Base-by-base conservation (phyloP, 2,888 invertebrate genomes). In the Criorhina ranunculi region DNA sequence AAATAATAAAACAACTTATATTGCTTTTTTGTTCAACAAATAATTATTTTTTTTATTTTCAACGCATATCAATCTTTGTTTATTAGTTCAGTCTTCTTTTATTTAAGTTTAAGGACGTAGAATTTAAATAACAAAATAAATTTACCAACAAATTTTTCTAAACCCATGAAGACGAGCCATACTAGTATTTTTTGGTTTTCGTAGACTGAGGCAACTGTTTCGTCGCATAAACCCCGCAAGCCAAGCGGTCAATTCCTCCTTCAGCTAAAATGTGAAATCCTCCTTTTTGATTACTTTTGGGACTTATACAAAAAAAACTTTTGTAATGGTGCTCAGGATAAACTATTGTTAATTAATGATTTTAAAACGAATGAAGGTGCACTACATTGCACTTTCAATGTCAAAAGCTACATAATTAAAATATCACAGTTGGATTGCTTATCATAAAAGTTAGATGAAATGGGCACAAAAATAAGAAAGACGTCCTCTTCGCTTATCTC, bases 291-390 rank as follows among this genome's bases (percentile, higher is more conserved):
- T 12, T 5, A 42, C 42, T 42, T 42, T 42, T 42, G 42, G 15
- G 17, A 42, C 42, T 17, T 15, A 42, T 42, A 2, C 7, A 42
- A 42, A 42, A 42, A 42, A 42, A 42, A 11, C n/a, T n/a, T n/a
- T n/a, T n/a, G n/a, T n/a, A 7, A 15, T n/a, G n/a, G n/a, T n/a
- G n/a, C n/a, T n/a, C 51, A 51, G 51, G 12, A 51, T 51, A 51
- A 51, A 51, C n/a, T 29, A 29, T 51, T 51, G 51, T n/a, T 51
- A 29, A 51, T 51, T 51, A 51, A 51, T 51, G 51, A 51, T 51
- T 51, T 51, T 51, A 29, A 51, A 51, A 31, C 24, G 29, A 51
- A 29, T 51, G 29, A 51, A 51, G 51, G 29, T 51, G 51, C 51
- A 51, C 51, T 29, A 51, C 29, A 51, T 51, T 12, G 51, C 51